Evolutionary conservation across 2,888 invertebrate genomes (phyloP), one percentile per base, ranked within the genome.

Genomic region (Caradrina kadenii): DNA sequence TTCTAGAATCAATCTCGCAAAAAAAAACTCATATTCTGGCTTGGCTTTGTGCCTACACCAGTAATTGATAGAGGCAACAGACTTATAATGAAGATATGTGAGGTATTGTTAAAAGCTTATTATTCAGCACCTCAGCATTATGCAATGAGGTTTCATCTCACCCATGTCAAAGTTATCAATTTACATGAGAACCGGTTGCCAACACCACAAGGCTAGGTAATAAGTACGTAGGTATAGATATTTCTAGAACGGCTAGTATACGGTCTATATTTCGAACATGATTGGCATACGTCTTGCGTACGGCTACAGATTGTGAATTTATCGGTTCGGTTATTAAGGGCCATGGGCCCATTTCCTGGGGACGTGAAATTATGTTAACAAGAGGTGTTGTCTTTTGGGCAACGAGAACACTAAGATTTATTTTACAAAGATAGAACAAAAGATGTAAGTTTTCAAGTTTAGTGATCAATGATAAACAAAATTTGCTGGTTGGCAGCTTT

Each of bases 141-240:
- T 35, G 49, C 42, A 59, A 60, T 74, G 17, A 59, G 49, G 17
- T 50, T 50, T 63, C 61, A 74, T 63, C 31, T 65, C 42, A 50
- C 53, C 50, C 65, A 48, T 79, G 84, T 83, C 88, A 84, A 86
- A 87, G 87, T 82, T 85, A 88, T 88, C 77, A 86, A 88, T 89
- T 81, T 86, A 68, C 79, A 68, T 80, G 75, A 79, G 83, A 59
- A 79, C 42, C 66, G 63, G 82, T 81, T 83, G 82, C 73, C 82
- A 82, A 81, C 61, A 62, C 45, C 48, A 68, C 63, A 71, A 49
- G 54, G 69, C 68, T 73, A 69, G 71, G 67, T 66, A 70, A 42
- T 42, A 15, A 15, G 42, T 42, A 42, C 15, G 13, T 42, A 39
- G 45, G 45, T 45, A 70, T 73, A 76, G 58, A 70, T 87, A 88